Evolutionary conservation across 1,140 invertebrate species (phyloP), one percentile per base, ranked within the genome.

Genomic region (Drosophila varians): DNA sequence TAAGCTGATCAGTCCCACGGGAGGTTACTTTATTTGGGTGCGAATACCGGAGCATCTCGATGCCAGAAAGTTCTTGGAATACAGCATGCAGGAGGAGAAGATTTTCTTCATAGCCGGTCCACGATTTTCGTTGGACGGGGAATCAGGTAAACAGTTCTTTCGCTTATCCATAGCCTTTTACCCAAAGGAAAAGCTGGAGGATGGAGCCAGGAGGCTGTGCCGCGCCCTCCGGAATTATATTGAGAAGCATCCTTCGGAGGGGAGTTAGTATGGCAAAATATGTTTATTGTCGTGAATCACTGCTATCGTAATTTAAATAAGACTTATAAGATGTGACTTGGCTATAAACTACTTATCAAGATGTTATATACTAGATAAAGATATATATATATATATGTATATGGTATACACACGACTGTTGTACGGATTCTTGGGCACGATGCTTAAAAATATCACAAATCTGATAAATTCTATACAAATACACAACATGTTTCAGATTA

Each of bases 1-100:
- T 72, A 91, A 74, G 3, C 92, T 92, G 52, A 38, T 73, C 0
- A 78, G 82, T 52, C 92, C 93, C 7, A 46, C 74, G 54, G 94
- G 94, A 2, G 94, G 94, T 19, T 94, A 93, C 64, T 94, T 94
- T 65, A 82, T 94, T 42, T 94, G 94, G 94, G 83, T 94, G 48
- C 76, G 88, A 60, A 68, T 93, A 47, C 92, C 93, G 1, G 47
- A 76, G 48, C 73, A 76, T 2, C 78, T 91, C 40, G 74, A 73
- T 56, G 71, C 77, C 0, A 8, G 21, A 1, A 48, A 79, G 9
- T 86, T 91, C 23, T 47, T 84, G 1, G 26, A 88, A 18, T 77
- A 72, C 25, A 71, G 73, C 19, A 23, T 86, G 26, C 28, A 82
- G 26, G 53, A 79, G 25, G 73, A 79, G 28, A 90, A 82, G 64